Percentiles rank a stretch among this genome's conserved stretches.
Conservation (phyloP, 1,140 invertebrate genomes). For the Drosophila bocki region DNA sequence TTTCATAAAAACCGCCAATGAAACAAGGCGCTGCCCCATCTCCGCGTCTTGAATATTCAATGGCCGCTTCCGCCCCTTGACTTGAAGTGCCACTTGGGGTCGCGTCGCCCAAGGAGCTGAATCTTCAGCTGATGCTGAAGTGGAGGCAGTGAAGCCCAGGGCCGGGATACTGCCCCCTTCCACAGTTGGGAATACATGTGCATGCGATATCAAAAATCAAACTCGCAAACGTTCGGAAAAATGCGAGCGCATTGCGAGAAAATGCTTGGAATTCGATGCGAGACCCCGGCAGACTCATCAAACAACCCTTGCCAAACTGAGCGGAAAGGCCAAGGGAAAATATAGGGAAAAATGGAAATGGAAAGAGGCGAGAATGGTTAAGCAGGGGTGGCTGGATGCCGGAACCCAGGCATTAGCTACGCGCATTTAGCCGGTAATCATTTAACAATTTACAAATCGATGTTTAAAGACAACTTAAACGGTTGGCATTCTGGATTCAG, state of each 20-base stretch:
- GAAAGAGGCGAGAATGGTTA: background rate
- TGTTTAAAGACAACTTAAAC: constrained; percentile 74
- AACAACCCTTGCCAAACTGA: constrained; percentile 69
- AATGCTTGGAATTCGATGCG: constrained; percentile 70
- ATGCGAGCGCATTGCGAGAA: constrained; percentile 69
- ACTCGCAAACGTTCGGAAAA: constrained; percentile 54
- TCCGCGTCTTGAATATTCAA: constrained; percentile 78
- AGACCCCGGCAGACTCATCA: constrained; percentile 27
- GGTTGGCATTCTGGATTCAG: constrained; percentile 3
- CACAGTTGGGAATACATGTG: constrained; percentile 28
- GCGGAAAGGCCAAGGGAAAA: constrained; percentile 29
- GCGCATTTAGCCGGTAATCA: constrained; percentile 79
- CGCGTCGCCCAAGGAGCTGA: constrained; percentile 42
- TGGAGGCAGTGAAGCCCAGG: constrained; percentile 2
- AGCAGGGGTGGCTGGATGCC: constrained; percentile 23
- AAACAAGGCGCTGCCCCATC: constrained; percentile 47
- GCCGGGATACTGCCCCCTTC: constrained; percentile 13
- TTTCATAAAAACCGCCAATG: constrained; percentile 77
- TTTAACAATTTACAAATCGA: constrained; percentile 84
- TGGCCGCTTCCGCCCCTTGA: constrained; percentile 68
- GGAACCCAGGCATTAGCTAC: constrained; percentile 64
- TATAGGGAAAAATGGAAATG: constrained; percentile 1
- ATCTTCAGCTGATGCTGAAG: background rate
- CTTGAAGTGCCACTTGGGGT: constrained; percentile 64
- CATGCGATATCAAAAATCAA: constrained; percentile 54